These are phyloP conservation scores for Columbina picui DNA, from an alignment of 2,113 vertebrate genomes.

Conservation along the genomic window DNA sequence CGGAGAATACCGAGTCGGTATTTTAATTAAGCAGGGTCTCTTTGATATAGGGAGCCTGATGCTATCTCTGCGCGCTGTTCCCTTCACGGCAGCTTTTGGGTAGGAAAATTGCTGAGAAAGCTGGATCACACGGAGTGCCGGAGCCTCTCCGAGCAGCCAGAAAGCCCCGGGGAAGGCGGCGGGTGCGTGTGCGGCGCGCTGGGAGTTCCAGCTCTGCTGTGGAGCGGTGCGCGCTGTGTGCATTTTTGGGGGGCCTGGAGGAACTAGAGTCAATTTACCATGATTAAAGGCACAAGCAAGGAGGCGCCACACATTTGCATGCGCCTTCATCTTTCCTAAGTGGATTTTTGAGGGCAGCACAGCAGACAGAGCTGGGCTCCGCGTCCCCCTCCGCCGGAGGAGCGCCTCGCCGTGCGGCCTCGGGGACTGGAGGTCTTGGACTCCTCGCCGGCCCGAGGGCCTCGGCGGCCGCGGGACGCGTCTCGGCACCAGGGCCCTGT, in stretches of 20 bases:
- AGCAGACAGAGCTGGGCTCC: not conserved
- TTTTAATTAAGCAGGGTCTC: conserved; percentile 49
- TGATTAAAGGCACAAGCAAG: conserved; percentile 62
- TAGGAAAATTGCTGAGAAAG: conserved; percentile 49
- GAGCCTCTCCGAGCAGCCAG: not conserved
- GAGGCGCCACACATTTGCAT: conserved; percentile 60
- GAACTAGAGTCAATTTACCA: conserved; percentile 47
- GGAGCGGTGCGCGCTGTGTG: not conserved
- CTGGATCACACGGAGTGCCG: not conserved
- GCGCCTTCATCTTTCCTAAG: conserved; percentile 56
- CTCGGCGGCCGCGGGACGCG: not conserved
- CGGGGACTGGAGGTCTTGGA: not conserved
- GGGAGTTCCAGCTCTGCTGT: not conserved
- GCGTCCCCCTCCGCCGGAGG: not conserved
- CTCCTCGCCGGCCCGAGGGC: not conserved
- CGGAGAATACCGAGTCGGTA: not conserved
- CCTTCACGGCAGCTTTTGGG: conserved; percentile 12
- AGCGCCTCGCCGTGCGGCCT: not conserved
- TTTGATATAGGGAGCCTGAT: conserved; percentile 40
- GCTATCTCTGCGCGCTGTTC: conserved; percentile 7
- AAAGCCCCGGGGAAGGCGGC: conserved; percentile 18
- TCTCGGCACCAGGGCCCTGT: not conserved
- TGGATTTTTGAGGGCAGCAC: conserved; percentile 54
- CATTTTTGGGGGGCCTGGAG: conserved; percentile 49
- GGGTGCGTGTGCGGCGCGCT: not conserved